Percentiles rank a stretch among this genome's conserved stretches.
phyloP scores from a whole-genome alignment of 2,797 vertebrate genomes.

The Sebastes elongatus region DNA sequence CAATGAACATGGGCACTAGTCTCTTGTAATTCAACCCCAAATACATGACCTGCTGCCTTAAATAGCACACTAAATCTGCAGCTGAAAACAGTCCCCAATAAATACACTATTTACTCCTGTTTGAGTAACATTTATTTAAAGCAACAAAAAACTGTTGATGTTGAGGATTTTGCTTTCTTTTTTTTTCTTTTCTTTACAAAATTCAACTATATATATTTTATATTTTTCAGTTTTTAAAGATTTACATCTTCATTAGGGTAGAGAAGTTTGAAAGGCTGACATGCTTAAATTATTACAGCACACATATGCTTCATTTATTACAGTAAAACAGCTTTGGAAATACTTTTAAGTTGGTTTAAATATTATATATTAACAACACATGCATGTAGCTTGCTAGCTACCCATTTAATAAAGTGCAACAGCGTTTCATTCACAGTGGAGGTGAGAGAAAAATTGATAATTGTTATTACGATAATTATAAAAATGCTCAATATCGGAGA shows the following conservation, averaged over 20 bases:
- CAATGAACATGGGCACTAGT: not conserved
- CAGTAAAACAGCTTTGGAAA: not conserved
- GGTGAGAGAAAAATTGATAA: not conserved
- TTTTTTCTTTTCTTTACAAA: not conserved
- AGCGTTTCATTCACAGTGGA: not conserved
- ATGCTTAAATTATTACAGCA: not conserved
- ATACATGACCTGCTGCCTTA: too few relatives aligned
- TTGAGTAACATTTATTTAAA: not conserved
- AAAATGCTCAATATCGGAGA: not conserved
- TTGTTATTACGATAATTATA: not conserved
- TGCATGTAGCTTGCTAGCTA: not conserved
- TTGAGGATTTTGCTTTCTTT: not conserved
- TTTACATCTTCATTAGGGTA: not conserved
- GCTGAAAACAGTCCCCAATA: not conserved
- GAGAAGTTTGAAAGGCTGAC: not conserved
- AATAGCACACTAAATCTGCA: too few relatives aligned
- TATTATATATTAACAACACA: not conserved
- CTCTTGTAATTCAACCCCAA: not conserved
- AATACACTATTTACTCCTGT: not conserved
- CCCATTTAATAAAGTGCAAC: not conserved
- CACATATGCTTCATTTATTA: not conserved
- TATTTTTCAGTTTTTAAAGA: not conserved
- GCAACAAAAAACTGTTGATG: not conserved
- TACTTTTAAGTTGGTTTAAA: not conserved
- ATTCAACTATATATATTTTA: not conserved